Conservation (phyloP, 2,113 vertebrate genomes). For the Ageneiosus marmoratus region DNA sequence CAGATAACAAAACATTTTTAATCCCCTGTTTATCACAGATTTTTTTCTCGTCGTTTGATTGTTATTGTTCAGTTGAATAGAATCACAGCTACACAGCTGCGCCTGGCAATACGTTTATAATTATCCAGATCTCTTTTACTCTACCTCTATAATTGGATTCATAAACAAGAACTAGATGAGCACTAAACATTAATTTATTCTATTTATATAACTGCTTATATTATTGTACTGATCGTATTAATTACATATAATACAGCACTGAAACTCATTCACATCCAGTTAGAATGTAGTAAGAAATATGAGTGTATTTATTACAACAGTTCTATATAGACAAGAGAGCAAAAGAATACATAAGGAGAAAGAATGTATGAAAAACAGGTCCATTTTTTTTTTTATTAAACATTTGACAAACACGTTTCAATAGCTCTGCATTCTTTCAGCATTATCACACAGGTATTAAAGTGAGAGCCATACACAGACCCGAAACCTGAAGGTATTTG, state of each 20-base stretch:
- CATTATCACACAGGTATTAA: neutral
- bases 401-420: neutral
- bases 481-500: conserved; percentile 54
- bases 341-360: neutral
- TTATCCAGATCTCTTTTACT: neutral
- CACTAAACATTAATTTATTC: neutral
- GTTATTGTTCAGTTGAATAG: neutral
- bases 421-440: neutral
- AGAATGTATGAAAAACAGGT: neutral
- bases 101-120: neutral
- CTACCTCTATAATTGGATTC: neutral
- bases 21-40: neutral
- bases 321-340: neutral
- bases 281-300: neutral
- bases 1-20: neutral
- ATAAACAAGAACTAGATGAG: neutral
- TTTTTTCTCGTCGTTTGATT: neutral
- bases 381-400: neutral
- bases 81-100: neutral
- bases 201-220: neutral
- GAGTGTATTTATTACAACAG: neutral
- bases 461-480: neutral
- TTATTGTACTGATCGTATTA: neutral
- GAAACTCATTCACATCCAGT: neutral
- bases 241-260: neutral